phyloP scores from a whole-genome alignment of 2,113 vertebrate species.

The Onychostruthus taczanowskii region DNA sequence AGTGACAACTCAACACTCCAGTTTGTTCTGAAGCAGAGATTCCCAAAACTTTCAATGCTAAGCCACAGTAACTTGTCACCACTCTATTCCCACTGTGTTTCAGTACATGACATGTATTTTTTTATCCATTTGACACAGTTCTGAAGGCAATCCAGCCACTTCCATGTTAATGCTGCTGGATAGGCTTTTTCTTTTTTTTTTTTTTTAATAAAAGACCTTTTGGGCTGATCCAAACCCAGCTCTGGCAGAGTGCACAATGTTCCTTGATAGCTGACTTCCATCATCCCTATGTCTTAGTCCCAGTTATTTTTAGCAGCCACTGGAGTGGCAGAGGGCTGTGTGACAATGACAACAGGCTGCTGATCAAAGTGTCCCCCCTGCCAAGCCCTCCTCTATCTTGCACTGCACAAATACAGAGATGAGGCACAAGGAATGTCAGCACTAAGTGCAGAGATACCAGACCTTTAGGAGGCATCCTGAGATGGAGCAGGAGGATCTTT shows the following conservation, averaged over 20 bases:
- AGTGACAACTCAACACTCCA: slow-evolving; percentile 1
- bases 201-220: not conserved
- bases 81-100: not conserved
- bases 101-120: not conserved
- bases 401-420: not conserved
- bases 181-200: not conserved
- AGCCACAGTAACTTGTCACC: not conserved
- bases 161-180: not conserved
- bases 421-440: not conserved
- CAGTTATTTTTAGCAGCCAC: slow-evolving; percentile 32
- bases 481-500: slow-evolving; percentile 78
- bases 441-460: not conserved
- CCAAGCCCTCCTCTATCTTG: not conserved
- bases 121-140: slow-evolving; percentile 4
- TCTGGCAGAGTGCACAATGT: slow-evolving; percentile 2
- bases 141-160: slow-evolving; percentile 11
- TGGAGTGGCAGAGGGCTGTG: slow-evolving; percentile 9
- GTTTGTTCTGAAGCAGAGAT: not conserved
- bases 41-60: not conserved
- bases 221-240: slow-evolving; percentile 2
- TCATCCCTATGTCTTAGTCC: not conserved
- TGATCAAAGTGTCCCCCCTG: slow-evolving; percentile 8
- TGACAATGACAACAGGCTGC: not conserved
- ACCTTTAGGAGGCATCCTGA: slow-evolving; percentile 88
- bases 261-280: slow-evolving; percentile 50